Evolutionary conservation across 2,797 vertebrate genomes (phyloP).

Genomic region (Lithobates pipiens): DNA sequence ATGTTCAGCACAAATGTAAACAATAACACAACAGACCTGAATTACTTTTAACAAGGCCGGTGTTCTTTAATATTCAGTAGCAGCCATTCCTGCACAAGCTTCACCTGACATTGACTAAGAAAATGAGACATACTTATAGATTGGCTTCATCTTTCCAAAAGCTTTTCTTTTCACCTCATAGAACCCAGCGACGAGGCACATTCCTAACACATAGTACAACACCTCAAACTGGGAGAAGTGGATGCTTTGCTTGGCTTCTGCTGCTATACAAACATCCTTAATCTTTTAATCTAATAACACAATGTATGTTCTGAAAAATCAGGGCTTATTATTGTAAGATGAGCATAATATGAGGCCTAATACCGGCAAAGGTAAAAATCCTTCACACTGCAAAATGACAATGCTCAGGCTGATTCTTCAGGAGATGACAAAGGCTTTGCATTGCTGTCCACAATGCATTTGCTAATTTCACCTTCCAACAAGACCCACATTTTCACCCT

Average conservation of each 20-base stretch:
- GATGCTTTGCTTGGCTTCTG: slow-evolving; percentile 16
- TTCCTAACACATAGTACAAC: not conserved
- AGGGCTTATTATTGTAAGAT: slow-evolving; percentile 38
- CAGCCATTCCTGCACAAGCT: no score
- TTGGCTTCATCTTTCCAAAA: not conserved
- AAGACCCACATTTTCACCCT: slow-evolving; percentile 72
- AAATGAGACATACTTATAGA: no score
- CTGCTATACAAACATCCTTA: not conserved
- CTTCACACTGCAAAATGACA: slow-evolving; percentile 74
- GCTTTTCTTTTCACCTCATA: not conserved
- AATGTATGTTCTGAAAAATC: slow-evolving; percentile 31
- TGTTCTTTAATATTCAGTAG: no score
- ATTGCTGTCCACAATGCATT: slow-evolving; percentile 64
- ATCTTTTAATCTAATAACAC: slow-evolving; percentile 26
- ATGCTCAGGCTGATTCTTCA: slow-evolving; percentile 72
- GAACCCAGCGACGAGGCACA: not conserved
- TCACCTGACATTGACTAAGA: no score
- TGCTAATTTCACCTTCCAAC: slow-evolving; percentile 73
- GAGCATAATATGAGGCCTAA: slow-evolving; percentile 29
- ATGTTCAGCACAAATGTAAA: no score
- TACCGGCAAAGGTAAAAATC: slow-evolving; percentile 62
- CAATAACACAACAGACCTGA: no score
- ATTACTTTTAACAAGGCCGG: no score
- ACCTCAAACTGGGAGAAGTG: not conserved
- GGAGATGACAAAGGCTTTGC: slow-evolving; percentile 72